A percentile compares a stretch with the other conserved stretches of the same genome.
Evolutionary conservation across 92 coral and sea anemone genomes (phyloP).

Genomic region (Phymanthus crucifer): DNA sequence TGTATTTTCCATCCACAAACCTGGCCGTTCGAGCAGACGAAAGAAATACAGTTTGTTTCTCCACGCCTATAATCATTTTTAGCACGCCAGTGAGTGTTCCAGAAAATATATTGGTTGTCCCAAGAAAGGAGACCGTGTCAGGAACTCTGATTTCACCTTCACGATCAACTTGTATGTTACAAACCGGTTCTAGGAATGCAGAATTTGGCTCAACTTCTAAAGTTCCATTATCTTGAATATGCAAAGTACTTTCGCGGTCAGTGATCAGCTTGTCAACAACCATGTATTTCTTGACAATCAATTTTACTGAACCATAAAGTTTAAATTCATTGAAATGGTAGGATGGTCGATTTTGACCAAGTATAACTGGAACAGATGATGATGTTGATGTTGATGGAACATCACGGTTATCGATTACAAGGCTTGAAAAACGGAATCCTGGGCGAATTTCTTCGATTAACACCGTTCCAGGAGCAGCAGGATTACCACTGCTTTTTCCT

Average conservation of each 20-base stretch:
- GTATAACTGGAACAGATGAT: conserved; percentile 50
- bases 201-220: conserved; percentile 70
- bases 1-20: conserved; percentile 92
- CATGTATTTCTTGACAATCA: conserved; percentile 75
- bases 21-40: conserved; percentile 94
- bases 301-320: conserved; percentile 66
- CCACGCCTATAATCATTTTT: conserved; percentile 91
- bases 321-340: conserved; percentile 66
- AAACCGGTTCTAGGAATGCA: conserved; percentile 63
- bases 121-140: conserved; percentile 84
- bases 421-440: conserved; percentile 68
- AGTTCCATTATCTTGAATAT: conserved; percentile 73
- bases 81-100: conserved; percentile 94
- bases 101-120: conserved; percentile 66
- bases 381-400: conserved; percentile 19
- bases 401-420: conserved; percentile 72
- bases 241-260: conserved; percentile 71
- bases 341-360: conserved; percentile 57
- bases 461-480: conserved; percentile 94
- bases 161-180: conserved; percentile 79
- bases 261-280: conserved; percentile 55
- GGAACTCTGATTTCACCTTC: conserved; percentile 92
- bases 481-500: conserved; percentile 51
- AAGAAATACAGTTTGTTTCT: conserved; percentile 68
- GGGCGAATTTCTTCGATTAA: conserved; percentile 71